Base-by-base conservation (phyloP, 2,797 vertebrate genomes). In the Channa striata region DNA sequence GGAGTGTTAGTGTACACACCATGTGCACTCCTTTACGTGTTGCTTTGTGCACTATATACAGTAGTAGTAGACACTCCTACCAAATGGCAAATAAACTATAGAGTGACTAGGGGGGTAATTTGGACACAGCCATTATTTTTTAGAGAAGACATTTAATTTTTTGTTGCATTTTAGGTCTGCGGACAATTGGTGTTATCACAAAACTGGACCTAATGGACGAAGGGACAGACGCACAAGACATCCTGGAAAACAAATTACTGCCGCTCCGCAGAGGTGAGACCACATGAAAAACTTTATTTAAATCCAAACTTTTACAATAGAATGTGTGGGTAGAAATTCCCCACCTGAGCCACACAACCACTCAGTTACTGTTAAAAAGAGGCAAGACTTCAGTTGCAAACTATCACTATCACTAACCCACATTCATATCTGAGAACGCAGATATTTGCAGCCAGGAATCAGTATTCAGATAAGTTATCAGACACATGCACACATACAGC, bases 161-260 rank as follows among this genome's bases (percentile, higher is more conserved):
- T 30, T 6, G 6, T 59, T 59, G 40, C 43, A 82, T 20, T 56
- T 3, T 77, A 99, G 97, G 97, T 43, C 82, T 98, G 52, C 82
- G 97, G 65, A 99, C 97, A 8, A 99, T 99, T 0, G 97, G 97
- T 0, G 97, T 99, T 72, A 98, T 99, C 91, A 99, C 97, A 67
- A 99, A 99, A 56, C 91, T 99, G 81, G 97, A 99, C 68, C 91
- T 99, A 81, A 99, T 99, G 97, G 97, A 99, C 0, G 97, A 99
- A 46, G 97, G 97, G 72, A 99, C 97, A 0, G 97, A 99, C 0
- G 97, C 97, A 57, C 90, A 94, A 36, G 97, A 99, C 12, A 93
- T 99, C 77, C 91, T 99, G 85, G 97, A 99, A 87, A 99, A 99
- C 88, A 98, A 98, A 66, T 93, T 98, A 8, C 94, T 99, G 34